Base-by-base conservation (phyloP, 2,888 invertebrate genomes). In the Pecten maximus region DNA sequence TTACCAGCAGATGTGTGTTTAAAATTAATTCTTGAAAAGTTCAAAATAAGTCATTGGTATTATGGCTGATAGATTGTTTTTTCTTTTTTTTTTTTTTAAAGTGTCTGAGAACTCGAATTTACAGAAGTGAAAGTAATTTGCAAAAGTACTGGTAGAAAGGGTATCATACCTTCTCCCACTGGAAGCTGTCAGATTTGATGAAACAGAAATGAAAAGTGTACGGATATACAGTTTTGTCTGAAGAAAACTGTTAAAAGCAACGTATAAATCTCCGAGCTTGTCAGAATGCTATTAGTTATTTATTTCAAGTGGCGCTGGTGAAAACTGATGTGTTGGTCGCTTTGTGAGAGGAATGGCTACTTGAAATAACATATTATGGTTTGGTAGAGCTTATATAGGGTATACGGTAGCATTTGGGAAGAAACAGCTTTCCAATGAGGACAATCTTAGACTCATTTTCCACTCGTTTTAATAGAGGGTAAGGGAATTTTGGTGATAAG, bases 201-300 rank as follows among this genome's bases (percentile, higher is more conserved):
- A 60, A 60, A 60, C 60, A 23, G 6, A 60, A 60, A 60, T 2
- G 60, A 60, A 60, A 60, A 60, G 60, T 23, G 60, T 60, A n/a
- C 60, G 23, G 60, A 60, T 74, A 74, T 74, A 74, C 35, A 74
- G 74, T 74, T 35, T 74, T 12, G 74, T 74, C 8, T 74, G 35
- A 4, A 28, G 74, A 35, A 74, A 74, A 74, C 74, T 35, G 74
- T 74, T 74, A 74, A 60, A 74, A 74, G 74, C 12, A 74, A 35
- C 74, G 6, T 28, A 35, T 74, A 74, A 74, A 74, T 74, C 74
- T 74, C 28, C 0, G 28, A 74, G 74, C 74, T 74, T 74, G 74
- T 74, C 74, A 74, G 74, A 74, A 74, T 74, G 74, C 74, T 74
- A 35, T 74, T 74, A 74, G 35, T 74, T 74, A 74, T 74, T 74